A percentile compares a stretch with the other conserved stretches of the same genome.
Evolutionary conservation across 2,113 vertebrate species (phyloP).

Genomic region (Lichenostomus cassidix): DNA sequence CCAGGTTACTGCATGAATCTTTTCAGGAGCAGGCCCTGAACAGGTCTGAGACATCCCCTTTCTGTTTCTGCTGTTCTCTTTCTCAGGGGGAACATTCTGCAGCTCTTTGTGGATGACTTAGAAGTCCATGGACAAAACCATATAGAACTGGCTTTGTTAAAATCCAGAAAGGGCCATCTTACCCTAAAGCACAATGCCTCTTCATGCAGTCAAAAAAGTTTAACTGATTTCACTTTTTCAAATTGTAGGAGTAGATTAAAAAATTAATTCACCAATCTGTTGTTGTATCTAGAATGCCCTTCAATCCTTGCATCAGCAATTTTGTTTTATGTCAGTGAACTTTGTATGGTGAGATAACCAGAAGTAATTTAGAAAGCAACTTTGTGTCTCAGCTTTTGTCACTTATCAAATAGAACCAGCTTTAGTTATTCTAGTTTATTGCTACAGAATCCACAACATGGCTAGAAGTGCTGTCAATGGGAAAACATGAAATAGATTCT

Average conservation of each 20-base stretch:
- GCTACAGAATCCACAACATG: not conserved
- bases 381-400: not conserved
- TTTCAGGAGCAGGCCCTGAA: not conserved
- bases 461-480: not conserved
- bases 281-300: not conserved
- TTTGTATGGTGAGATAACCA: not conserved
- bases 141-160: not conserved
- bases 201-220: not conserved
- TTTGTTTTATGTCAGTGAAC: not conserved
- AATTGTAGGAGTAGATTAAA: not conserved
- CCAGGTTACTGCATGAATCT: not conserved
- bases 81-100: not conserved
- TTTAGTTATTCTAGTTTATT: not conserved
- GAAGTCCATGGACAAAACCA: not conserved
- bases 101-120: not conserved
- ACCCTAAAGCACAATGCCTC: not conserved
- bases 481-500: not conserved
- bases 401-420: not conserved
- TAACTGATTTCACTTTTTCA: not conserved
- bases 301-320: not conserved
- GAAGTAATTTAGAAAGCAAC: not conserved
- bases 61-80: not conserved
- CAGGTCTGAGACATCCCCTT: not conserved
- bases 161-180: not conserved
- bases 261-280: not conserved